Conservation (phyloP, 2,888 invertebrate genomes). For the Phaonia tiefii region DNA sequence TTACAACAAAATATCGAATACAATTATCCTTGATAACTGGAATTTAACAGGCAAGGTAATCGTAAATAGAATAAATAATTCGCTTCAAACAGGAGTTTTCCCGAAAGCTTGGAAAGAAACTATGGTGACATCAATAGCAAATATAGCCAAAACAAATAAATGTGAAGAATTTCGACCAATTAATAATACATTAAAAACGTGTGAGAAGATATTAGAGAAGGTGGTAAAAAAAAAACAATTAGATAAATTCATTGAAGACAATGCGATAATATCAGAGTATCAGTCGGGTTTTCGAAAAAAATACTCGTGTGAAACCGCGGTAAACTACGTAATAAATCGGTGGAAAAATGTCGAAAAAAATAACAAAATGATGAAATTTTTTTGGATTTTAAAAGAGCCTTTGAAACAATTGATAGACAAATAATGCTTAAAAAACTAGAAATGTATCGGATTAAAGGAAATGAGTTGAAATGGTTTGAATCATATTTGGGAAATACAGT, state of each 20-base stretch:
- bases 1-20: not conserved
- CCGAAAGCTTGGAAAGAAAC: not conserved
- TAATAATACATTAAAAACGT: not conserved
- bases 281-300: not conserved
- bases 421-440: too few relatives aligned
- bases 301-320: not conserved
- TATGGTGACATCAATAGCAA: not conserved
- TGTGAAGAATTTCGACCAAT: constrained; percentile 1
- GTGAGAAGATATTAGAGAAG: not conserved
- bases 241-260: not conserved
- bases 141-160: not conserved
- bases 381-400: too few relatives aligned
- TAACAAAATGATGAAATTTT: not conserved
- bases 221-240: not conserved
- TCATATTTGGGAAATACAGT: too few relatives aligned
- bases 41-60: not conserved
- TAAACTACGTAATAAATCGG: not conserved
- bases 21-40: not conserved
- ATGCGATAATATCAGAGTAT: not conserved
- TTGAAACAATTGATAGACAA: too few relatives aligned
- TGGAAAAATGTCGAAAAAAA: not conserved
- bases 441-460: too few relatives aligned
- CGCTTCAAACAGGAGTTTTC: not conserved
- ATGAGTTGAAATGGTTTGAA: too few relatives aligned
- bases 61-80: not conserved